These are phyloP conservation scores for Leiothrix lutea DNA, from an alignment of 2,113 vertebrate genomes.

Conservation along the genomic window DNA sequence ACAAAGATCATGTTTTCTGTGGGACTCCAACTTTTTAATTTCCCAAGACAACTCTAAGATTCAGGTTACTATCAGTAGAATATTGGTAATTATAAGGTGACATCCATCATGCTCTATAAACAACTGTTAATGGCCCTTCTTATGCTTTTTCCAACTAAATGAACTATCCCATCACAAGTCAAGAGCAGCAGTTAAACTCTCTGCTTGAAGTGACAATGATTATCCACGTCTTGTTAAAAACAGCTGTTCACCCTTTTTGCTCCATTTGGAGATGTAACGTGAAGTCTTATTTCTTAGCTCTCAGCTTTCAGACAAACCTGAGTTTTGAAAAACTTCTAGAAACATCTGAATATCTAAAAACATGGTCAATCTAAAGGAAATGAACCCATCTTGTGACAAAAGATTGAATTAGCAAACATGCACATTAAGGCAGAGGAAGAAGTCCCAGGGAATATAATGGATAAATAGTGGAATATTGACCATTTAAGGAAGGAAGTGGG, in stretches of 20 bases:
- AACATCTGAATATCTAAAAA: neutral
- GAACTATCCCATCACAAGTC: neutral
- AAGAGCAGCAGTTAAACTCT: neutral
- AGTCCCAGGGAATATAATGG: neutral
- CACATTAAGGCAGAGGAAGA: neutral
- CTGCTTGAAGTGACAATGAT: neutral
- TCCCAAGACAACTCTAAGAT: neutral
- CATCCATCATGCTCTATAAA: neutral
- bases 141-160: neutral
- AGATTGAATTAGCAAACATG: neutral
- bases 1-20: neutral
- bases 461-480: neutral
- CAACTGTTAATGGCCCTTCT: neutral
- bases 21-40: fast-evolving
- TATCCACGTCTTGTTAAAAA: neutral
- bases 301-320: neutral
- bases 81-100: neutral
- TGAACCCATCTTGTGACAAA: neutral
- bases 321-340: neutral
- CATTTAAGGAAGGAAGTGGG: neutral
- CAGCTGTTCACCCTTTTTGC: neutral
- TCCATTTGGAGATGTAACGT: neutral
- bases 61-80: neutral
- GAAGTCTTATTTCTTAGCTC: neutral
- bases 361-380: neutral